Conservation (phyloP, 2,797 vertebrate genomes). For the Petrocephalus schoutedeni region DNA sequence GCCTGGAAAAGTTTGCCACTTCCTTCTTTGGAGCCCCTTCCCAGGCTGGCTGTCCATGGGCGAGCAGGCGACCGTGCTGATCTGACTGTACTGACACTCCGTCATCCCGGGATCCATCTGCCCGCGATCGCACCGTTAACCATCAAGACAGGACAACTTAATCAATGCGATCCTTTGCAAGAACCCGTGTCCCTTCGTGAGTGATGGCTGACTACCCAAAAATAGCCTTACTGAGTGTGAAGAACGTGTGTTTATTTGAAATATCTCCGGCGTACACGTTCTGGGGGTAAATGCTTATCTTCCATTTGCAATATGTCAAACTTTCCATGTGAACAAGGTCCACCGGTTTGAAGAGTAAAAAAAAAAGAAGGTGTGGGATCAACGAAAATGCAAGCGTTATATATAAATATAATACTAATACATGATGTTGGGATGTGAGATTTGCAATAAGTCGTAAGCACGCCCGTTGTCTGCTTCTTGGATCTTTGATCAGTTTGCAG, state of each 20-base stretch:
- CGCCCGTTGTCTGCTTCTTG: background rate
- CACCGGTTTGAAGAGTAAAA: too few species aligned
- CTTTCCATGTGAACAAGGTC: background rate
- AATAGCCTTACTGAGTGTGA: background rate
- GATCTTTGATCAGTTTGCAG: background rate
- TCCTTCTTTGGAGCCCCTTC: slow-evolving; percentile 73
- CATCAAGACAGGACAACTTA: background rate
- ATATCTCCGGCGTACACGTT: background rate
- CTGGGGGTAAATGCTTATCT: background rate
- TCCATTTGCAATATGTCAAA: background rate
- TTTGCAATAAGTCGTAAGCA: background rate
- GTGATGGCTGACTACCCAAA: slow-evolving; percentile 5
- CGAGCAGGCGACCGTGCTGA: slow-evolving; percentile 79
- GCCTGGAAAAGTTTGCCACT: slow-evolving; percentile 91
- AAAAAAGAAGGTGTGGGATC: background rate
- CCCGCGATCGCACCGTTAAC: slow-evolving; percentile 15
- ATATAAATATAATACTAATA: background rate
- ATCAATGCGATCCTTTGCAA: background rate
- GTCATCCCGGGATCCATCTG: slow-evolving; percentile 74
- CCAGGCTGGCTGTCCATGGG: slow-evolving; percentile 77
- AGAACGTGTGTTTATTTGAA: background rate
- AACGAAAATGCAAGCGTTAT: background rate
- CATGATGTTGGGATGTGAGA: background rate
- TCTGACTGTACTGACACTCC: slow-evolving; percentile 84
- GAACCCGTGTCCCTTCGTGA: background rate